These are phyloP conservation scores for Corvus cornix DNA, from an alignment of 2,113 vertebrate genomes.

Conservation along the genomic window DNA sequence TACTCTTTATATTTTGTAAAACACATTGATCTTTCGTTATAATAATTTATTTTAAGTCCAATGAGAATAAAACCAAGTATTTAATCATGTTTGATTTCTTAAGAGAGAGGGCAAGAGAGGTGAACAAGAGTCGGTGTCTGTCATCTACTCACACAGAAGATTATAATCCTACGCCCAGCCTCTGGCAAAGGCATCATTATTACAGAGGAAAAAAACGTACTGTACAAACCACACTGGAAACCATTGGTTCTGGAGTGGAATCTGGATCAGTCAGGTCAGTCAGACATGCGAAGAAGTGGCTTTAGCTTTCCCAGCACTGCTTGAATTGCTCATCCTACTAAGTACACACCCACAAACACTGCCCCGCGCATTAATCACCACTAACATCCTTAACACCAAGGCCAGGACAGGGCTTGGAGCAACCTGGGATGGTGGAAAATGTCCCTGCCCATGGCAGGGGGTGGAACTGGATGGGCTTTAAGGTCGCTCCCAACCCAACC, in stretches of 20 bases:
- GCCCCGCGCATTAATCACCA: neutral
- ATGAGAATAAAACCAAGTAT: slow-evolving; percentile 29
- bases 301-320: neutral
- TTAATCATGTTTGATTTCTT: slow-evolving; percentile 39
- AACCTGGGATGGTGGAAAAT: neutral
- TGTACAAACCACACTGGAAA: neutral
- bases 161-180: neutral
- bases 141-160: neutral
- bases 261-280: neutral
- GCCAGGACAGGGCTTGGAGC: neutral
- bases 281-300: neutral
- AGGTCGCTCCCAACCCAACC: neutral
- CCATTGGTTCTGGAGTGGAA: neutral
- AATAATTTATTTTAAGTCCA: slow-evolving; percentile 46
- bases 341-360: neutral
- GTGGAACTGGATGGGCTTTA: neutral
- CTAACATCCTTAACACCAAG: neutral
- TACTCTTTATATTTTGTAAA: slow-evolving; percentile 43
- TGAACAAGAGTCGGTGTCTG: neutral
- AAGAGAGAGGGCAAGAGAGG: neutral
- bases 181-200: neutral
- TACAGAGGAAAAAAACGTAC: neutral
- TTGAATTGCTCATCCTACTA: neutral
- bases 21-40: neutral
- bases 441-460: neutral